Evolutionary conservation across 2,888 invertebrate genomes (phyloP), one percentile per base, ranked within the genome.

Genomic region (Machimus rusticus): DNA sequence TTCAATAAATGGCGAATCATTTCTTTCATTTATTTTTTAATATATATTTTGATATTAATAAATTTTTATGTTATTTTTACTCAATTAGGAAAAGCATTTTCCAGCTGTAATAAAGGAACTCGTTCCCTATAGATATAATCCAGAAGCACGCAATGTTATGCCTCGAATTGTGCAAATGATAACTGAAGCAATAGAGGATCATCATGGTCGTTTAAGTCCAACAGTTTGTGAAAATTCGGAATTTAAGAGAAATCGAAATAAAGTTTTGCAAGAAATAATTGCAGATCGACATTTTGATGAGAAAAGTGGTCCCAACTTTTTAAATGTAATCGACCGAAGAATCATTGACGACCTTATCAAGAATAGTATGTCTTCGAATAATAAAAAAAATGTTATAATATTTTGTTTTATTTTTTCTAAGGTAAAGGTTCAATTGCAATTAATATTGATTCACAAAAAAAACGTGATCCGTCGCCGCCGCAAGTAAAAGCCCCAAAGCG

Each of bases 131-230:
- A 94, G 94, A 90, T 93, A 94, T 90, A 94, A 94, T 82, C 92
- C 93, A 84, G 95, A 95, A 90, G 94, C 94, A 90, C 94, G 95
- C 90, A 91, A 93, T 43, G 89, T 93, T 90, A 90, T 93, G 93
- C 93, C 92, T 91, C 90, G 90, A 4, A 90, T 93, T 19, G 93
- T 95, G 86, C 94, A 94, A 88, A 94, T 94, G 88, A 91, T 94
- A 89, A 94, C 95, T 86, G 94, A 95, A 92, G 95, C 95, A 88
- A 95, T 97, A 90, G 96, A 97, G 92, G 94, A 95, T 91, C 95
- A 95, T 90, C 95, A 95, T 91, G 97, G 97, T 1, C 94, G 96
- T 77, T 92, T 95, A 90, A 93, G 93, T 57, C 96, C 97, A 1
- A 93, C 95, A 88, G 94, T 95, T 89, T 94, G 95, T 89, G 95